Evolutionary conservation across 2,113 vertebrate species (phyloP).

Genomic region (Atherinomorus stipes): DNA sequence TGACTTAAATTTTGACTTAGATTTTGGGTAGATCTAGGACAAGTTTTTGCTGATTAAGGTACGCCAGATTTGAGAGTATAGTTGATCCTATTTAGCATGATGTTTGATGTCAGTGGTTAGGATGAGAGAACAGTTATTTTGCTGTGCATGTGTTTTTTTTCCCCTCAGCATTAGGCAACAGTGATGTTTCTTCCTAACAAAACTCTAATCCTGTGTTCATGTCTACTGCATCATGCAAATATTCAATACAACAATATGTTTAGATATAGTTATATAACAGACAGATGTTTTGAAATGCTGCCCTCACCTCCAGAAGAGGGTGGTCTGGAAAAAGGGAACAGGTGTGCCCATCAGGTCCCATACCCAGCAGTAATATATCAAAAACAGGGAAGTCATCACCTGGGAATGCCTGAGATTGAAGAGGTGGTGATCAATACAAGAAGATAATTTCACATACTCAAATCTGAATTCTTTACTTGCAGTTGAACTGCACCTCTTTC

Average conservation of each 20-base stretch:
- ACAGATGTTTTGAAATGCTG: background rate
- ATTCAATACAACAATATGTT: background rate
- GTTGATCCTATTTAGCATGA: too few relatives aligned
- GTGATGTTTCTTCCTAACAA: background rate
- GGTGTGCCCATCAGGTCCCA: conserved; percentile 94
- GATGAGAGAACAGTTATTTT: too few relatives aligned
- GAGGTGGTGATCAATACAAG: background rate
- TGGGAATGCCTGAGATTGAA: conserved; percentile 84
- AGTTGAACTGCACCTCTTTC: conserved; percentile 81
- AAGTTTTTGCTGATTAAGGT: too few relatives aligned
- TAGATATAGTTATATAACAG: background rate
- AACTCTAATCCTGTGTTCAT: background rate
- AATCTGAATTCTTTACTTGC: background rate
- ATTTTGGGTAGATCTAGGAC: too few relatives aligned
- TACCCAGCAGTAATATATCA: conserved; percentile 90
- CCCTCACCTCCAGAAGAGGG: conserved; percentile 88
- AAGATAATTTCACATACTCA: background rate
- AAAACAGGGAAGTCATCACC: conserved; percentile 86
- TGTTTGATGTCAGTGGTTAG: too few relatives aligned
- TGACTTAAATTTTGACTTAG: too few relatives aligned
- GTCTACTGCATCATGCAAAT: background rate
- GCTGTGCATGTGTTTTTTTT: too few relatives aligned
- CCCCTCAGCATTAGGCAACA: too few relatives aligned
- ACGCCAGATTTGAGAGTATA: too few relatives aligned
- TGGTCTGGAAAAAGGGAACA: conserved; percentile 94